Conservation (phyloP, 2,113 vertebrate species). For the Hassar affinis region DNA sequence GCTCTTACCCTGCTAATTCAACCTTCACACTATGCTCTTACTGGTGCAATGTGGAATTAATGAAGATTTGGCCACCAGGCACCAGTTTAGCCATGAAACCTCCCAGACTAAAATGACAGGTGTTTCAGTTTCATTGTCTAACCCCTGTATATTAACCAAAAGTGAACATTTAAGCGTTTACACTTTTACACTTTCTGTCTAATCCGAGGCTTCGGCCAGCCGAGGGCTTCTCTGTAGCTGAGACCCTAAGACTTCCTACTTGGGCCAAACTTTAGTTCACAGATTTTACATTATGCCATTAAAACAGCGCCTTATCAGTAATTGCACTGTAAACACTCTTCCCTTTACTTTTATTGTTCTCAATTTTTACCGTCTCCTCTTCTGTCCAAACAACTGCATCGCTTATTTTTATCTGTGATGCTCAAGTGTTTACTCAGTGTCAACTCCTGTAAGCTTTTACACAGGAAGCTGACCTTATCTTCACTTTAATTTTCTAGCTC, state of each 20-base stretch:
- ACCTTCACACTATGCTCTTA: too few relatives aligned
- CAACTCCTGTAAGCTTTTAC: not conserved
- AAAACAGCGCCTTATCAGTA: not conserved
- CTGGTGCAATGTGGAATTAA: too few relatives aligned
- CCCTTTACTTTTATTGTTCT: not conserved
- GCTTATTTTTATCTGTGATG: not conserved
- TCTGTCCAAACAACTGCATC: not conserved
- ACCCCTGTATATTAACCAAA: too few relatives aligned
- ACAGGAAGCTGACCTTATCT: not conserved
- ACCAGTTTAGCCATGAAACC: too few relatives aligned
- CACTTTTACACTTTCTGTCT: too few relatives aligned
- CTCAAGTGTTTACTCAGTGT: slow-evolving; percentile 1
- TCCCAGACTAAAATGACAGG: too few relatives aligned
- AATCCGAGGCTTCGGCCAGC: not conserved
- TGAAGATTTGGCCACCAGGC: too few relatives aligned
- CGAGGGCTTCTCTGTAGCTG: not conserved
- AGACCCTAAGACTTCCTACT: too few relatives aligned
- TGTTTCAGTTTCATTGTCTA: too few relatives aligned
- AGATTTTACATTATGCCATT: not conserved
- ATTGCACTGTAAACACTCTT: not conserved
- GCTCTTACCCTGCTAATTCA: too few relatives aligned
- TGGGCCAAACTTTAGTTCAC: too few relatives aligned
- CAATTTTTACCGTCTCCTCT: not conserved
- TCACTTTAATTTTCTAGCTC: not conserved
- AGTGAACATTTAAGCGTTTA: too few relatives aligned